phyloP scores from a whole-genome alignment of 2,888 invertebrate species.

The Tachina lurida region DNA sequence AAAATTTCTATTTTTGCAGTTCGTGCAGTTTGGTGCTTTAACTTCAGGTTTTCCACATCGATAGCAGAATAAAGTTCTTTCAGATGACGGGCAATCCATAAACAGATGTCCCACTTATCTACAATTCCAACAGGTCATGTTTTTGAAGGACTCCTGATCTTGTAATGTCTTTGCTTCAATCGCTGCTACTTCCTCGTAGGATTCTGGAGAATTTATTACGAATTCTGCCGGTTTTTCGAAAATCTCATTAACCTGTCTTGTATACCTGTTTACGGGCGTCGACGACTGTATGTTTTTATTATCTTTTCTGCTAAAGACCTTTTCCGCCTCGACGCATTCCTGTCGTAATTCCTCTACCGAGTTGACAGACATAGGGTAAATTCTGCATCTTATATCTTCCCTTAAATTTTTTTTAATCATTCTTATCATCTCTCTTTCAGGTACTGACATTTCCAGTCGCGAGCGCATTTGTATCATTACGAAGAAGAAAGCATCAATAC shows the following conservation, averaged over 20 bases:
- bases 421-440: slow-evolving; percentile 40
- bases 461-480: slow-evolving; percentile 1
- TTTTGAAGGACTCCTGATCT: too few species aligned
- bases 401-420: slow-evolving; percentile 41
- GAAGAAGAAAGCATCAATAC: slow-evolving; percentile 37
- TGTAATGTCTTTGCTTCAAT: too few species aligned
- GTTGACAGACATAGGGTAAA: slow-evolving; percentile 10
- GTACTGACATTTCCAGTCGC: neutral
- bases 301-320: neutral
- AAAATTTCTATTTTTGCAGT: too few species aligned
- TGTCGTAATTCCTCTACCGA: slow-evolving; percentile 17
- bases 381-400: neutral
- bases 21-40: too few species aligned
- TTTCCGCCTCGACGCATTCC: slow-evolving; percentile 34
- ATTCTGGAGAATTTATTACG: neutral
- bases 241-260: neutral
- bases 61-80: too few species aligned
- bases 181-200: neutral
- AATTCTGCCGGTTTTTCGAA: neutral
- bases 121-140: too few species aligned
- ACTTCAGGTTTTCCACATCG: too few species aligned
- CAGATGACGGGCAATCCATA: too few species aligned
- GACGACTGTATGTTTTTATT: neutral
- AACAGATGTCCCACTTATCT: too few species aligned
- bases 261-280: neutral